phyloP scores from a whole-genome alignment of 2,113 vertebrate species.

The Pheucticus melanocephalus region DNA sequence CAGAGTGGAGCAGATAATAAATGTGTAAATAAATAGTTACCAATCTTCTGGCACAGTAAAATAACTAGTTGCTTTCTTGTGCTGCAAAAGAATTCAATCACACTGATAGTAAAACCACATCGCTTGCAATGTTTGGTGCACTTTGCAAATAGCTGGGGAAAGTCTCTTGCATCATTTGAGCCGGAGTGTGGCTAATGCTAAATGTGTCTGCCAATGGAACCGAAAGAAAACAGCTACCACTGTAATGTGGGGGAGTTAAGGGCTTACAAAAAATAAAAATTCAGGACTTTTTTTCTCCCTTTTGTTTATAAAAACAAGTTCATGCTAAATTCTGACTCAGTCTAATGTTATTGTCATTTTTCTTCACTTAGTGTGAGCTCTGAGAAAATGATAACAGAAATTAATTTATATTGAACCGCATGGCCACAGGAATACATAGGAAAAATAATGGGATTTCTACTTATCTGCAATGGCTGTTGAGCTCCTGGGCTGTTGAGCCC shows the following conservation, averaged over 20 bases:
- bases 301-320: not conserved
- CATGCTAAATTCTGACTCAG: not conserved
- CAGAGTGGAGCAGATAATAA: conserved; percentile 70
- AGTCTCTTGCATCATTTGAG: not conserved
- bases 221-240: not conserved
- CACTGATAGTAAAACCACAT: not conserved
- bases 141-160: not conserved
- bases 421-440: not conserved
- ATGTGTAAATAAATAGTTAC: conserved; percentile 77
- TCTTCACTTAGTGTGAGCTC: not conserved
- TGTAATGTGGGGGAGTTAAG: not conserved
- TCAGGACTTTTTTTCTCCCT: not conserved
- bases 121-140: not conserved
- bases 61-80: conserved; percentile 67
- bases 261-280: not conserved
- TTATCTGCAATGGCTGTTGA: not conserved
- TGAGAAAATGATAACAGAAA: not conserved
- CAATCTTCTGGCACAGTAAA: conserved; percentile 66
- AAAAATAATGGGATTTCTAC: not conserved
- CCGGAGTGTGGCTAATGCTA: not conserved
- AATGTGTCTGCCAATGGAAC: not conserved
- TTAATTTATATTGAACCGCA: not conserved
- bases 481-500: not conserved
- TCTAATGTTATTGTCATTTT: not conserved
- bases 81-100: conserved; percentile 53